Conservation (phyloP, 1,140 invertebrate species). For the Bombus cullumanus region DNA sequence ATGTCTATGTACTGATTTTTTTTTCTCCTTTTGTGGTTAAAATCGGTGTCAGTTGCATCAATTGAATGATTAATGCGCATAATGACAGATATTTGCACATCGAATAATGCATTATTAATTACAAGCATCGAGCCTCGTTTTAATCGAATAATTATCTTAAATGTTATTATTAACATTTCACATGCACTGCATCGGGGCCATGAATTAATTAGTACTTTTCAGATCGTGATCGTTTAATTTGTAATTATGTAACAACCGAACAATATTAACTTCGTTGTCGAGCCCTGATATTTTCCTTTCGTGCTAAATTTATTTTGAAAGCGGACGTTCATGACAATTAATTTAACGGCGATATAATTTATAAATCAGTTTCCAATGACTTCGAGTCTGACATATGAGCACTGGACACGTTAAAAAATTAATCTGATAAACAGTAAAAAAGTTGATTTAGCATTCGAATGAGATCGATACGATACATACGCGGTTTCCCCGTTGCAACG, state of each 20-base stretch:
- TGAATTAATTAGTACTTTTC: not conserved
- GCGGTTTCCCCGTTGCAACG: not conserved
- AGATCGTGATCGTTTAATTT: not conserved
- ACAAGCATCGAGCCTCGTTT: not conserved
- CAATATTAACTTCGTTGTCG: not conserved
- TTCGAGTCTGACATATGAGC: no score
- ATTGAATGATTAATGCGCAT: not conserved
- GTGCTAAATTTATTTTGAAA: not conserved
- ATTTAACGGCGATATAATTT: not conserved
- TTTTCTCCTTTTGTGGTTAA: not conserved
- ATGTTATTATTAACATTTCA: not conserved
- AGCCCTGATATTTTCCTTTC: not conserved
- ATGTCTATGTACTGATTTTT: no score
- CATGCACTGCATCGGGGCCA: not conserved
- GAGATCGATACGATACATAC: not conserved
- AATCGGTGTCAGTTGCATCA: not conserved
- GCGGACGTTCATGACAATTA: not conserved
- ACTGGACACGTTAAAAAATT: no score
- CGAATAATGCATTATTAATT: not conserved
- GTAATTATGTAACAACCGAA: not conserved
- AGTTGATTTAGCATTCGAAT: not conserved
- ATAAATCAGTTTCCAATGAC: no score
- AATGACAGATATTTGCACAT: not conserved
- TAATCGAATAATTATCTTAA: not conserved
- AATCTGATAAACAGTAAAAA: no score